phyloP scores from a whole-genome alignment of 2,797 vertebrate species.

The Gymnoscopelus braueri region DNA sequence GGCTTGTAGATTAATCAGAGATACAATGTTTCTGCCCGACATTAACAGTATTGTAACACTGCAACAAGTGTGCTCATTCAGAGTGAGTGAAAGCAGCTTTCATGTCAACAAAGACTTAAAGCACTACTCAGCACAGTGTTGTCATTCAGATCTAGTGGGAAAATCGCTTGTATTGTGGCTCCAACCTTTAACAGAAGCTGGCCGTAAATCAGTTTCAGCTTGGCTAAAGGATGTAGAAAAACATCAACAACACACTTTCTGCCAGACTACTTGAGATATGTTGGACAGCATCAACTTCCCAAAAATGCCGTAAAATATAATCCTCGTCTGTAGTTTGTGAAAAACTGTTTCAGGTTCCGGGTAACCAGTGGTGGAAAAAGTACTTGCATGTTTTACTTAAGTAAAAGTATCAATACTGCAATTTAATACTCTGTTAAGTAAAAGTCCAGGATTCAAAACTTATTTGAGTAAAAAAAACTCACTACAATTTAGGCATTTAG shows the following conservation, averaged over 20 bases:
- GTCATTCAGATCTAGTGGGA: constrained; percentile 37
- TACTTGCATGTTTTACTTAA: too few relatives aligned
- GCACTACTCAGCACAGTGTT: constrained; percentile 8
- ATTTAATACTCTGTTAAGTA: too few relatives aligned
- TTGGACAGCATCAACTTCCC: constrained; percentile 33
- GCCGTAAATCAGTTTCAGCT: constrained; percentile 45
- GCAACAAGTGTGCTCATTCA: constrained; percentile 45
- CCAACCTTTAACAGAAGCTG: constrained; percentile 12
- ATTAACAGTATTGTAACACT: background rate
- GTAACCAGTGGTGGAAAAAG: background rate
- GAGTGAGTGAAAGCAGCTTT: constrained; percentile 42
- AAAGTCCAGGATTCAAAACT: too few relatives aligned
- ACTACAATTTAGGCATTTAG: too few relatives aligned
- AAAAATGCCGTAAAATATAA: constrained; percentile 30
- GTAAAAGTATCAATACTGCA: too few relatives aligned
- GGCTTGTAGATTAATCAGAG: too few relatives aligned
- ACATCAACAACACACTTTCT: constrained; percentile 35
- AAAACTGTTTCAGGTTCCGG: constrained; percentile 25
- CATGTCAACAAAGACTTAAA: constrained; percentile 38
- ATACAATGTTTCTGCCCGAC: too few relatives aligned
- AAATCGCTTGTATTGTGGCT: constrained; percentile 16
- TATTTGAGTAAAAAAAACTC: too few relatives aligned
- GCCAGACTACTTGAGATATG: constrained; percentile 28
- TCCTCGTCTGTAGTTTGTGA: constrained; percentile 25
- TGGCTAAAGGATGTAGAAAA: constrained; percentile 21